Evolutionary conservation across 2,888 invertebrate species (phyloP).

Genomic region (Adelphocoris suturalis): DNA sequence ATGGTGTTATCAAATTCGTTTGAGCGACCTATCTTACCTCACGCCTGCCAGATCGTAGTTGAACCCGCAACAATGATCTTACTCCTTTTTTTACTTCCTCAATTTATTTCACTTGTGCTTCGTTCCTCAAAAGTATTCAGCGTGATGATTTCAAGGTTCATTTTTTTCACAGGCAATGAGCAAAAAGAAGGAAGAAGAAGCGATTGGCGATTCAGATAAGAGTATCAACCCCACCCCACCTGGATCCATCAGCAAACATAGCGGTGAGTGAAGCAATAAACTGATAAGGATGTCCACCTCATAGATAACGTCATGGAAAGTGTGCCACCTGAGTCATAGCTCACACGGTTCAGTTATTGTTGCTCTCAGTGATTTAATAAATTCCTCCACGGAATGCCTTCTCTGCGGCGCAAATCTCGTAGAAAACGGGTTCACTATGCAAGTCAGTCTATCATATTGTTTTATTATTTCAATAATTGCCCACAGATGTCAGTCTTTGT

Average conservation of each 20-base stretch:
- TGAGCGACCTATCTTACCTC: no score
- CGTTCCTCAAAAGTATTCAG: neutral
- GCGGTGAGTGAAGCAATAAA: slow-evolving; percentile 78
- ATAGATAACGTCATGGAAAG: slow-evolving; percentile 18
- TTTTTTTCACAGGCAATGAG: slow-evolving; percentile 78
- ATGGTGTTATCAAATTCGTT: no score
- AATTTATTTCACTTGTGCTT: no score
- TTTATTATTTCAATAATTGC: no score
- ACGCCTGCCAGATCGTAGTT: no score
- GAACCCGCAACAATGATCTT: no score
- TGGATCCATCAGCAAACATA: slow-evolving; percentile 79
- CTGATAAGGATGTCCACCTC: slow-evolving; percentile 26
- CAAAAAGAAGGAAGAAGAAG: slow-evolving; percentile 74
- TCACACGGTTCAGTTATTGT: slow-evolving; percentile 14
- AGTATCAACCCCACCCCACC: slow-evolving; percentile 79
- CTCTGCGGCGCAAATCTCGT: slow-evolving; percentile 33
- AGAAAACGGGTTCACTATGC: slow-evolving; percentile 63
- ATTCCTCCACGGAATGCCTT: slow-evolving; percentile 35
- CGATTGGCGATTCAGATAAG: slow-evolving; percentile 45
- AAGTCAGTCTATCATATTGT: slow-evolving; percentile 54
- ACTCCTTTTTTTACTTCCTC: no score
- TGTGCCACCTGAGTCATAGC: slow-evolving; percentile 42
- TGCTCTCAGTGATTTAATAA: slow-evolving; percentile 30
- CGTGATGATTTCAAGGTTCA: neutral
- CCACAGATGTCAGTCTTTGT: no score